Conservation (phyloP, 2,797 vertebrate species). For the Halcyon smyrnensis region DNA sequence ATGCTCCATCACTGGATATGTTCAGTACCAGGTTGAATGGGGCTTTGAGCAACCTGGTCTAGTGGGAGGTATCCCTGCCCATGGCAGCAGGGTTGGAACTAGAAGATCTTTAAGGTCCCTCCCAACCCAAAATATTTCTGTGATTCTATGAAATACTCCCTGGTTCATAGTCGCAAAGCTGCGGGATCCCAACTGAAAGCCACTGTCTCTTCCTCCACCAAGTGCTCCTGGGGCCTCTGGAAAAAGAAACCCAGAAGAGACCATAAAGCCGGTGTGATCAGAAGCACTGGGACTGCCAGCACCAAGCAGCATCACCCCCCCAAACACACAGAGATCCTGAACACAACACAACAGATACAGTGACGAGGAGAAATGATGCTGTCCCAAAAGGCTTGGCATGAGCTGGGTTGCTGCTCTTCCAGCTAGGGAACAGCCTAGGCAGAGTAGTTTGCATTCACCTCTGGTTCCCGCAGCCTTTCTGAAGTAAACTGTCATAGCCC, state of each 20-base stretch:
- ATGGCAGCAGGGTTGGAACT: no score
- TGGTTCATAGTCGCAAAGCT: neutral
- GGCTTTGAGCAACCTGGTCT: no score
- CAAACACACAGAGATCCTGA: neutral
- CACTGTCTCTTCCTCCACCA: neutral
- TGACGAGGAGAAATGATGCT: neutral
- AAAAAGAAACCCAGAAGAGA: neutral
- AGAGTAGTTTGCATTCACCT: slow-evolving; percentile 46
- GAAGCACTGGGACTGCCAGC: neutral
- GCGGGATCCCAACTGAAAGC: neutral
- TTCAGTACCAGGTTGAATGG: no score
- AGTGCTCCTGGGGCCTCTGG: neutral
- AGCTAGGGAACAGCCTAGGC: neutral
- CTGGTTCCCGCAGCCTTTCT: slow-evolving; percentile 15
- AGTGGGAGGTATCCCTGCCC: no score
- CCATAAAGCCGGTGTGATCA: neutral
- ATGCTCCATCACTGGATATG: no score
- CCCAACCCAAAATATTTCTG: neutral
- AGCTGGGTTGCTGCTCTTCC: neutral
- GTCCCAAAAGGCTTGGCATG: neutral
- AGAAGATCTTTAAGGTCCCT: no score
- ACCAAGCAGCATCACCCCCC: neutral
- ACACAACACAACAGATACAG: neutral
- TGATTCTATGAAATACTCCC: neutral
- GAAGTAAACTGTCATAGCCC: slow-evolving; percentile 54